Evolutionary conservation across 1,140 invertebrate species (phyloP), one percentile per base, ranked within the genome.

Genomic region (Drepana arcuata): DNA sequence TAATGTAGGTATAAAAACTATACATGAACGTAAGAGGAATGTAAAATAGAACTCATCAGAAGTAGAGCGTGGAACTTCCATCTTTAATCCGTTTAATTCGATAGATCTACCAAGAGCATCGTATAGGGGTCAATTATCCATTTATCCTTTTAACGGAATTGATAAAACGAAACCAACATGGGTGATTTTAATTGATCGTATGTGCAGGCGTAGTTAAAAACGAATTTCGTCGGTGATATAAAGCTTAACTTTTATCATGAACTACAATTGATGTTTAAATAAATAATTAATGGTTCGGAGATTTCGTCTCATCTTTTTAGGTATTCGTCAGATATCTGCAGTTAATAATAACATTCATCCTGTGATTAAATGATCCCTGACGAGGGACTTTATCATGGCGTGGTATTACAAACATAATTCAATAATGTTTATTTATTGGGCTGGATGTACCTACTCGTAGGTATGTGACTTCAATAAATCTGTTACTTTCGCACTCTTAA

Each of bases 131-230:
- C 77, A 81, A 81, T 81, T 78, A 72, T 77, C 71, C 73, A 74
- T 78, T 81, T 81, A 81, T 78, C 73, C 77, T 66, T 74, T 81
- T 81, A 81, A 78, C 71, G 56, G 65, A 80, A 80, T 80, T 80
- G 75, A 80, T 80, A 80, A 78, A 80, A 80, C 67, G 72, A 55
- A 75, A 67, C 72, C 48, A 69, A 68, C 61, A 67, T 56, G 64
- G 64, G 57, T 63, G 66, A 64, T 67, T 77, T 80, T 77, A 80
- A 80, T 80, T 80, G 69, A 73, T 75, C 50, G 33, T 75, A 67
- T 63, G 64, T 60, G 59, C 41, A 62, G 41, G 44, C 36, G 38
- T 42, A 54, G 59, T 74, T 77, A 65, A 77, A 71, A 73, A 73
- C 50, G 43, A 52, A 69, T 70, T 70, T 57, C 21, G 38, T 53